Base-by-base conservation (phyloP, 2,888 invertebrate species). In the Drosophila mimetica region DNA sequence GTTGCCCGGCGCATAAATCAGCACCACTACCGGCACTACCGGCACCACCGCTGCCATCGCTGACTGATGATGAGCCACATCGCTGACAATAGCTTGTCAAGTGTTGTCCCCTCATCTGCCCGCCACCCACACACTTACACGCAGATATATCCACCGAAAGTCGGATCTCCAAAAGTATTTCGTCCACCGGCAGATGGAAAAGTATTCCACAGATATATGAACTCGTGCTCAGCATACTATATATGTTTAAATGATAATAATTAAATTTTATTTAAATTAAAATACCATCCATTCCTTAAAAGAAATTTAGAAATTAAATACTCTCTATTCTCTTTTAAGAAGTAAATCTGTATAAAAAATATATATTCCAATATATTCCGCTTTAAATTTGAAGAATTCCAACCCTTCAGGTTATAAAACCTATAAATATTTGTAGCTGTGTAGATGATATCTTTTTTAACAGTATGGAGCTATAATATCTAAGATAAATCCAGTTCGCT, bases 51-150 rank as follows among this genome's bases (percentile, higher is more conserved):
- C 42, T 44, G 44, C 44, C 44, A 25, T 4, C 16, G 9, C 50
- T 64, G 64, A 70, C 64, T 52, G 59, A 70, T 69, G 69, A 50
- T 53, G 72, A 63, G 72, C 72, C 53, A 16, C 70, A 16, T 50
- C 34, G 77, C 75, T 82, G 86, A 82, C 87, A 85, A 87, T 82
- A 61, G 54, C 63, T 73, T 71, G 78, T 81, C 81, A 81, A 86
- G 85, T 84, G 86, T 28, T 72, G 73, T 52, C 71, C 55, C 51
- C 65, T 36, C 50, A 53, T 34, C 13, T 30, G 6, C 46, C 46
- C 53, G 52, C 58, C 67, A 66, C 66, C 79, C 87, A 75, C 82
- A 72, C 79, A 66, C 87, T 67, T 63, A 55, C 73, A 57, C 37
- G 46, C 64, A 22, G 54, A 54, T 67, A 57, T 75, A 39, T 75